Evolutionary conservation across 2,888 invertebrate species (phyloP), one percentile per base, ranked within the genome.

Genomic region (Heliconius cydno): DNA sequence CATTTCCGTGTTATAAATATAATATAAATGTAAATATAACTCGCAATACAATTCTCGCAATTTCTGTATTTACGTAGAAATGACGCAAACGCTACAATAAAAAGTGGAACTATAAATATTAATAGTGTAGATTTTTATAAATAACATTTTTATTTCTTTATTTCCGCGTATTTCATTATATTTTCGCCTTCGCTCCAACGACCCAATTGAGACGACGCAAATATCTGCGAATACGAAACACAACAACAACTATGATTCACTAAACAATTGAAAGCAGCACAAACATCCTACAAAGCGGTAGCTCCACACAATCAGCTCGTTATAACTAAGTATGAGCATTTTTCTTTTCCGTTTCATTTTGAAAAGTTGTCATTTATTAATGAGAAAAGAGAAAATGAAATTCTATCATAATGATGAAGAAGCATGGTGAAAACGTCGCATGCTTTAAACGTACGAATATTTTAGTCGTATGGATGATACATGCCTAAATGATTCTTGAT

Each of bases 261-360:
- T 52, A 75, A 66, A 67, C 66, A 46, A 52, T 22, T 38, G 60
- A 28, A 79, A 79, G 75, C 75, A 68, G 75, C 75, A 79, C 76
- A 79, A 38, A 46, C 71, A 71, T 46, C 70, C 71, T 71, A 76
- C 34, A 65, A 76, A 79, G 79, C 79, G 63, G 46, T 65, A 76
- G 68, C 68, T 57, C 9, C 10, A 78, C 34, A 74, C 28, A 68
- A 66, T 68, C 57, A 73, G 34, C 7, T 30, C 60, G 57, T 72
- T 19, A 70, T 15, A 72, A 57, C 30, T 28, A 12, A 52, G 22
- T 34, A 66, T 72, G 68, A 68, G 38, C 12, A 57, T 22, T 9
- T 41, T 25, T 70, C 34, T 41, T n/a, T 65, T 73, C 19, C 46
- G 46, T 52, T 66, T 77, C 73, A 60, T 30, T 72, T 60, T 73